Evolutionary conservation across 2,797 vertebrate species (phyloP).

Genomic region (Leuciscus waleckii): DNA sequence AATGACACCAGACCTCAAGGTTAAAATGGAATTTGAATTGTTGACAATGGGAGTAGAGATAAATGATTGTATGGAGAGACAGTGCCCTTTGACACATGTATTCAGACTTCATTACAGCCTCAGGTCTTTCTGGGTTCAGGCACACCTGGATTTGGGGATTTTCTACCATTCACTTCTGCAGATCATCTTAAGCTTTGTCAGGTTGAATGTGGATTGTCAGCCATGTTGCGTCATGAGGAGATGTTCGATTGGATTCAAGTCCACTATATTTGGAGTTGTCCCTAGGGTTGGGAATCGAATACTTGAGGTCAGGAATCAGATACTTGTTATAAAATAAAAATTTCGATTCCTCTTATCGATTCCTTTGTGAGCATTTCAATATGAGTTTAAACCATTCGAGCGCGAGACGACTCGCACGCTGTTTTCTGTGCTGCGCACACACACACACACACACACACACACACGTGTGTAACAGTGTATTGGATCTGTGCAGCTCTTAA

Average conservation of each 20-base stretch:
- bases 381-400: too few species aligned
- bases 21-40: background rate
- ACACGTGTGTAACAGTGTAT: too few species aligned
- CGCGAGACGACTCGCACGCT: fast-evolving
- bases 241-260: background rate
- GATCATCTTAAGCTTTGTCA: background rate
- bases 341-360: too few species aligned
- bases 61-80: background rate
- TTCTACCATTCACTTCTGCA: background rate
- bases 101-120: background rate
- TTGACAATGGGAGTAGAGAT: background rate
- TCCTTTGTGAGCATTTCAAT: too few species aligned
- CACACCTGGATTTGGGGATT: background rate
- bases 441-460: too few species aligned
- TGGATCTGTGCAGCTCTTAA: too few species aligned
- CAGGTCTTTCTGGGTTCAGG: background rate
- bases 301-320: too few species aligned
- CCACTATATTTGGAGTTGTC: background rate
- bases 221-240: background rate
- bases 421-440: too few species aligned
- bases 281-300: background rate
- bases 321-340: too few species aligned
- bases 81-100: background rate
- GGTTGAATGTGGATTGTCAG: background rate
- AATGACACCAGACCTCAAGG: background rate